phyloP scores from a whole-genome alignment of 2,888 invertebrate species.

The Dasypogon diadema region DNA sequence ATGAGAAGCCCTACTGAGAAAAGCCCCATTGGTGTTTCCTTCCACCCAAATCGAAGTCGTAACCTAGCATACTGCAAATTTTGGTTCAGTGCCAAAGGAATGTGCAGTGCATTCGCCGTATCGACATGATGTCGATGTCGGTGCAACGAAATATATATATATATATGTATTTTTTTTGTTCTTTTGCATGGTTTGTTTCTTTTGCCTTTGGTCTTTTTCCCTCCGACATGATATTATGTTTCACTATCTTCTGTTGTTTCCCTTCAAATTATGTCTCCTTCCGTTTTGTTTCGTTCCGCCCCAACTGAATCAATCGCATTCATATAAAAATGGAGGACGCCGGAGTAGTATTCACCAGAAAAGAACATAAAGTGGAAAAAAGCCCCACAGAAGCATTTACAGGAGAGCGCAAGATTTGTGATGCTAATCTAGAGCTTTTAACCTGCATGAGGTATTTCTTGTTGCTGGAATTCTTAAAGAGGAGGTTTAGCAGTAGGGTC shows the following conservation, averaged over 20 bases:
- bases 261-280: slow-evolving; percentile 39
- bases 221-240: background rate
- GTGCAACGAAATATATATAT: too few species aligned
- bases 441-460: slow-evolving; percentile 23
- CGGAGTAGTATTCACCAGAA: slow-evolving; percentile 25
- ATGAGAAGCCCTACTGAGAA: background rate
- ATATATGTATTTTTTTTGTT: too few species aligned
- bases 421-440: slow-evolving; percentile 41
- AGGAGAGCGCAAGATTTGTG: slow-evolving; percentile 42
- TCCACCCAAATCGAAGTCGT: slow-evolving; percentile 3
- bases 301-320: slow-evolving; percentile 30
- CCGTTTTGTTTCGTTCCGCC: slow-evolving; percentile 47
- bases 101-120: slow-evolving; percentile 4
- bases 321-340: background rate
- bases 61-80: slow-evolving; percentile 28
- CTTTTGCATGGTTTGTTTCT: slow-evolving; percentile 3
- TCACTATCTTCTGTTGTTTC: slow-evolving; percentile 13
- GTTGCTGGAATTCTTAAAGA: slow-evolving; percentile 11
- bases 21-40: background rate
- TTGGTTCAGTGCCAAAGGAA: slow-evolving; percentile 41
- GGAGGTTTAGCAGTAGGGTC: too few species aligned
- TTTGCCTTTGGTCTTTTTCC: slow-evolving; percentile 12
- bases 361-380: slow-evolving; percentile 6
- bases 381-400: background rate
- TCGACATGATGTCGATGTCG: background rate